Conservation (phyloP, 1,140 invertebrate species). For the Dreissena polymorpha region DNA sequence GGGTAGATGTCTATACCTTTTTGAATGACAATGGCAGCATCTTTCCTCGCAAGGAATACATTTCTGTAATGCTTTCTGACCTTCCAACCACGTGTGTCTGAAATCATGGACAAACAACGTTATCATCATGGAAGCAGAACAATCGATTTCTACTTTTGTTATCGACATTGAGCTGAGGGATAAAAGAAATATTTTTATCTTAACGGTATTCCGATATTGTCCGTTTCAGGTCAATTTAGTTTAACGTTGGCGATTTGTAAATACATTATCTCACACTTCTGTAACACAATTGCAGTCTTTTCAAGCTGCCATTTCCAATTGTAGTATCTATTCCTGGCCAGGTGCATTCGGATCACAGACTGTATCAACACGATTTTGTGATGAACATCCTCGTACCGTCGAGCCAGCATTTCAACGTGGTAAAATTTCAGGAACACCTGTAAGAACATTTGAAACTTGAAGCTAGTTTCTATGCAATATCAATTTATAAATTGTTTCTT, state of each 20-base stretch:
- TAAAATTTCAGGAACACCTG: conserved; percentile 93
- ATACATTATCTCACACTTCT: conserved; percentile 45
- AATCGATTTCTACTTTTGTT: not conserved
- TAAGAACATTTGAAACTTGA: not conserved
- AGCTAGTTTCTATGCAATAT: not conserved
- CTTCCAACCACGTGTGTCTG: conserved; percentile 59
- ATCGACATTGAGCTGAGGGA: conserved; percentile 10
- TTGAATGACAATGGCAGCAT: conserved; percentile 69
- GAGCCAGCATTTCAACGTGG: conserved; percentile 89
- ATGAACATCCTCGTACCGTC: conserved; percentile 88
- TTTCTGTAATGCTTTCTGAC: conserved; percentile 60
- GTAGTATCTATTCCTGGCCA: conserved; percentile 81
- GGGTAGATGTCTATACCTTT: conserved; percentile 53
- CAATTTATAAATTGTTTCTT: not conserved
- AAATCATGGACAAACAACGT: conserved; percentile 17
- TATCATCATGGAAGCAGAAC: too few species aligned
- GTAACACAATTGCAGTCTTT: conserved; percentile 71
- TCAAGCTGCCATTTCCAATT: conserved; percentile 81
- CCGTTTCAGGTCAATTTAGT: too few species aligned
- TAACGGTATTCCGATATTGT: not conserved
- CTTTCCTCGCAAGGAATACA: conserved; percentile 51
- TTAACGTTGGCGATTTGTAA: not conserved
- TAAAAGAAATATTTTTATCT: not conserved
- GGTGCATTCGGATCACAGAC: conserved; percentile 86
- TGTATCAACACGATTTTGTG: conserved; percentile 87